A percentile compares a stretch with the other conserved stretches of the same genome.
Conservation (phyloP, 2,888 invertebrate species). For the Epinotia ramella region DNA sequence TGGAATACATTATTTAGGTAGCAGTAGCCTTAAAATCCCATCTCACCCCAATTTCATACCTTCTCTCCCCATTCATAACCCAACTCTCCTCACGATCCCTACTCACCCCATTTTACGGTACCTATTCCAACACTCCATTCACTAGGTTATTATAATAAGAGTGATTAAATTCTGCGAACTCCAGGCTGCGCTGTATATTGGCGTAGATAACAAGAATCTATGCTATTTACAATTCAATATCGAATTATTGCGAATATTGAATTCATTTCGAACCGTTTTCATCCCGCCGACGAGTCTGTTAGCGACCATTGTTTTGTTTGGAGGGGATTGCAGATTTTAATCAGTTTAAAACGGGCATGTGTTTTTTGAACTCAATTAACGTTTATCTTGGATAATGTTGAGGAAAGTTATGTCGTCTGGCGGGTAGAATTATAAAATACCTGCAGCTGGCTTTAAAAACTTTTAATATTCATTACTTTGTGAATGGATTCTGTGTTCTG, state of each 20-base stretch:
- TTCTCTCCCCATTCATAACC: too few relatives aligned
- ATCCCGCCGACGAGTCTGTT: conserved; percentile 35
- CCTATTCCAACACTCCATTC: not conserved
- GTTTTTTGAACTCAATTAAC: conserved; percentile 5
- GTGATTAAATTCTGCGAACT: conserved; percentile 61
- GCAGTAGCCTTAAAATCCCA: too few relatives aligned
- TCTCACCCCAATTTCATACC: too few relatives aligned
- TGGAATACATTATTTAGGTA: too few relatives aligned
- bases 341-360: conserved; percentile 30
- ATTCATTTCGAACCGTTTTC: conserved; percentile 33
- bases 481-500: too few relatives aligned
- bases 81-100: too few relatives aligned
- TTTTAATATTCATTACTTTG: too few relatives aligned
- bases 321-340: conserved; percentile 29
- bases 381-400: not conserved
- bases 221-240: conserved; percentile 50
- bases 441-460: too few relatives aligned
- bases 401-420: not conserved
- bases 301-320: conserved; percentile 24
- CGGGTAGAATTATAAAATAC: not conserved
- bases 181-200: conserved; percentile 58
- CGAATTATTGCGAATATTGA: conserved; percentile 37
- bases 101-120: too few relatives aligned
- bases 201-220: conserved; percentile 66
- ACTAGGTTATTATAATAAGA: conserved; percentile 38